Percentiles rank a stretch among this genome's conserved stretches.
Conservation (phyloP, 2,797 vertebrate species). For the Pseudochirops cupreus region DNA sequence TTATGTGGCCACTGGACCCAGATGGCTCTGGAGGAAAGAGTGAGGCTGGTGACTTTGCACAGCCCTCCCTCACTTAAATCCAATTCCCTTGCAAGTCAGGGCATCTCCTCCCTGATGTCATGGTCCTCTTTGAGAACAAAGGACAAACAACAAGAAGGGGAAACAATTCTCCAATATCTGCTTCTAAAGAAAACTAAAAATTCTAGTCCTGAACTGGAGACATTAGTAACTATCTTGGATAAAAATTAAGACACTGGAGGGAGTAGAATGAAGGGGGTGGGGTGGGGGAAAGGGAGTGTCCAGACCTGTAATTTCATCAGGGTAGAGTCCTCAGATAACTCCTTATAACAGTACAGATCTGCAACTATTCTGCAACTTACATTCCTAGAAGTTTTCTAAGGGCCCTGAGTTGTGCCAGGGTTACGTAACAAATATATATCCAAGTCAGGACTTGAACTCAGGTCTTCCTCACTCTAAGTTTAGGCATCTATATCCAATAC, state of each 20-base stretch:
- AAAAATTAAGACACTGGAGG: conserved; percentile 39
- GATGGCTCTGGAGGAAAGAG: no score
- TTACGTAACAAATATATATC: not conserved
- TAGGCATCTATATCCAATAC: not conserved
- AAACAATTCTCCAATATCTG: not conserved
- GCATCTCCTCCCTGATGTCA: no score
- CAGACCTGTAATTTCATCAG: not conserved
- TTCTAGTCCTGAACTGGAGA: not conserved
- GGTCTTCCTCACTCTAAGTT: not conserved
- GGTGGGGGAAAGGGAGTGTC: not conserved
- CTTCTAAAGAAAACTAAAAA: conserved; percentile 13
- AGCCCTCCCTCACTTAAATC: no score
- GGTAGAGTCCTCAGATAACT: not conserved
- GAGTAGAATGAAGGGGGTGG: no score
- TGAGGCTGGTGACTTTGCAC: no score
- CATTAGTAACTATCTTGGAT: not conserved
- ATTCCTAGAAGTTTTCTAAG: not conserved
- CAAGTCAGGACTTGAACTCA: not conserved
- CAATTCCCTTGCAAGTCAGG: no score
- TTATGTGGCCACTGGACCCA: no score
- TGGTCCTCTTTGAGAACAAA: no score
- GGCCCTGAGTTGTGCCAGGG: not conserved
- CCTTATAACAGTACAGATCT: not conserved
- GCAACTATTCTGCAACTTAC: not conserved
- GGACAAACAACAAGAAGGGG: not conserved